These are phyloP conservation scores for Tanytarsus gracilentus DNA, from an alignment of 2,888 invertebrate genomes.

Conservation along the genomic window DNA sequence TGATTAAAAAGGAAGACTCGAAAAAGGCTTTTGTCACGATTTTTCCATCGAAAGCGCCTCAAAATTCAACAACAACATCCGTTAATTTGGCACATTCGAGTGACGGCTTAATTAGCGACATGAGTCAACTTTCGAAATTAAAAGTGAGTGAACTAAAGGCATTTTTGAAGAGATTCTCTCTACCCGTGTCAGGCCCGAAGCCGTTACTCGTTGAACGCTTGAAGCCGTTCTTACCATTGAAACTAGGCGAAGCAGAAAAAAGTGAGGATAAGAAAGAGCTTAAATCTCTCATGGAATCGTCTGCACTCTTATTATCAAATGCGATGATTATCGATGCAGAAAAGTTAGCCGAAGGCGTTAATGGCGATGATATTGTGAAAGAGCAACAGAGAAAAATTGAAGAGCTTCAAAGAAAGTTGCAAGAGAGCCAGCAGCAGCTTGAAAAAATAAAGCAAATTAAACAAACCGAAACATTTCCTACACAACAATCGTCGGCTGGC, in stretches of 20 bases:
- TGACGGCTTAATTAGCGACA: constrained; percentile 37
- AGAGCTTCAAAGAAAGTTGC: constrained; percentile 72
- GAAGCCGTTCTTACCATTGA: constrained; percentile 54
- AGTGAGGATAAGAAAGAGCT: constrained; percentile 35
- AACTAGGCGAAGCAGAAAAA: constrained; percentile 35
- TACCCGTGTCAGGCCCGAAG: constrained; percentile 94
- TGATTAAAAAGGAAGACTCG: neutral
- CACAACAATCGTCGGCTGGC: neutral
- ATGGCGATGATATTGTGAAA: constrained; percentile 64
- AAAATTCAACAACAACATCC: constrained; percentile 43
- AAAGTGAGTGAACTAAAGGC: constrained; percentile 91
- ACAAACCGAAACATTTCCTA: neutral
- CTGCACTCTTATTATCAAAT: neutral
- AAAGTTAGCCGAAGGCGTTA: constrained; percentile 28
- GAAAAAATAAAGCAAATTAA: constrained; percentile 53
- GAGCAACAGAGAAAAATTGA: constrained; percentile 83
- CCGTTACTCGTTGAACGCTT: constrained; percentile 88
- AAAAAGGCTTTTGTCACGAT: constrained; percentile 10
- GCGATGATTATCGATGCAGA: neutral
- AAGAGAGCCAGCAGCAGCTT: constrained; percentile 66
- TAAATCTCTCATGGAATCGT: neutral
- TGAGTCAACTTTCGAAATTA: constrained; percentile 81
- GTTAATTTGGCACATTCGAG: constrained; percentile 41
- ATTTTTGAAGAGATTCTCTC: constrained; percentile 84
- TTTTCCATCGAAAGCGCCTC: constrained; percentile 45